Base-by-base conservation (phyloP, 2,797 vertebrate species). In the Pangasius mekongensis region DNA sequence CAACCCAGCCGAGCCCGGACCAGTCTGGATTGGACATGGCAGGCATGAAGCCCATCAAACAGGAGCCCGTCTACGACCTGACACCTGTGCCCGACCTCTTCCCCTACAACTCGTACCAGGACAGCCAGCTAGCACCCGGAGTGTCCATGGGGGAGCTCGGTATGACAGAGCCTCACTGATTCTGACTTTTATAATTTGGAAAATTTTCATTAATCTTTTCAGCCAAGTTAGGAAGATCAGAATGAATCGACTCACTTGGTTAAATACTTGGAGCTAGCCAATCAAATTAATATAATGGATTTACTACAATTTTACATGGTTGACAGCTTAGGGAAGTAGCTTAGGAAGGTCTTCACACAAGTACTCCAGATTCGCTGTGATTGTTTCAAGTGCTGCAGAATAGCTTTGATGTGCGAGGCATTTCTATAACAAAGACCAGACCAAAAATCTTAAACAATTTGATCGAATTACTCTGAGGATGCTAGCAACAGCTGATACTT, bases 41-140 rank as follows among this genome's bases (percentile, higher is more conserved):
- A 85, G 98, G 98, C 93, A 97, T 99, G 96, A 99, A 99, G 96
- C 99, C 98, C 94, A 99, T 99, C 94, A 99, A 99, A 91, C 99
- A 99, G 95, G 99, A 99, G 96, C 99, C 99, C 62, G 97, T 99
- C 93, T 99, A 99, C 88, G 98, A 99, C 96, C 96, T 99, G 95
- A 99, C 98, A 60, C 98, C 98, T 1, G 97, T 99, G 91, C 97
- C 99, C 94, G 99, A 99, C 96, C 96, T 99, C 94, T 99, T 99
- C 97, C 97, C 97, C 95, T 99, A 98, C 93, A 97, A 96, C 92
- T 97, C 97, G 93, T 99, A 99, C 96, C 98, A 97, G 94, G 98
- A 97, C 0, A 98, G 96, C 91, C 98, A 99, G 71, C 96, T 99
- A 95, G 96, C 97, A 82, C 96, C 97, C 54, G 98, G 96, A 0